These are phyloP conservation scores for Drosophila grimshawi DNA, from an alignment of 1,140 invertebrate genomes.

Conservation along the genomic window DNA sequence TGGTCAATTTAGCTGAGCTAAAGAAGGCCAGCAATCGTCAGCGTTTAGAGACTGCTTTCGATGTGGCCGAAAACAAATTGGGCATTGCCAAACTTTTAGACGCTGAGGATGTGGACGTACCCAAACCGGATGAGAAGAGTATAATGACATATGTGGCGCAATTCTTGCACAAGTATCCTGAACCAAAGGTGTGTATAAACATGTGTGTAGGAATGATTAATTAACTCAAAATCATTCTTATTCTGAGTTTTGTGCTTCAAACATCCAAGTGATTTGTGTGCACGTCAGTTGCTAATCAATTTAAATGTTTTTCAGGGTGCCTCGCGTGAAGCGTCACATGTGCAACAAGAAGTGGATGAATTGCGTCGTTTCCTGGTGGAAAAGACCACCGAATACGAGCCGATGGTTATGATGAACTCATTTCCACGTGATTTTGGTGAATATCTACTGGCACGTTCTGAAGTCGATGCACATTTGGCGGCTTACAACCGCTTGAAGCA, in stretches of 20 bases:
- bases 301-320: slow-evolving; percentile 62
- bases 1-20: slow-evolving; percentile 94
- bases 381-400: slow-evolving; percentile 87
- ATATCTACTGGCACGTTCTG: slow-evolving; percentile 89
- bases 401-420: slow-evolving; percentile 87
- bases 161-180: slow-evolving; percentile 97
- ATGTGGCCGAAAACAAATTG: slow-evolving; percentile 95
- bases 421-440: slow-evolving; percentile 89
- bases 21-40: slow-evolving; percentile 90
- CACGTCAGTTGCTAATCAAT: background rate
- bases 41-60: slow-evolving; percentile 96
- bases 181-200: slow-evolving; percentile 87
- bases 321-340: slow-evolving; percentile 83
- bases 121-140: slow-evolving; percentile 98
- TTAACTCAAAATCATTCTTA: background rate
- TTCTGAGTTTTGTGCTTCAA: no score
- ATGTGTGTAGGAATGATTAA: background rate
- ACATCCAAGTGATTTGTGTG: no score
- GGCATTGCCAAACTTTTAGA: slow-evolving; percentile 97
- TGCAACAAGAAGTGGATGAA: slow-evolving; percentile 92
- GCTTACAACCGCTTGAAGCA: slow-evolving; percentile 90
- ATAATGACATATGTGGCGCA: slow-evolving; percentile 99
- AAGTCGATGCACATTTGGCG: slow-evolving; percentile 88
- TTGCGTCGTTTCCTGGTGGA: slow-evolving; percentile 92
- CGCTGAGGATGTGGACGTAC: slow-evolving; percentile 98